Evolutionary conservation across 2,113 vertebrate genomes (phyloP).

Genomic region (Plectropomus leopardus): DNA sequence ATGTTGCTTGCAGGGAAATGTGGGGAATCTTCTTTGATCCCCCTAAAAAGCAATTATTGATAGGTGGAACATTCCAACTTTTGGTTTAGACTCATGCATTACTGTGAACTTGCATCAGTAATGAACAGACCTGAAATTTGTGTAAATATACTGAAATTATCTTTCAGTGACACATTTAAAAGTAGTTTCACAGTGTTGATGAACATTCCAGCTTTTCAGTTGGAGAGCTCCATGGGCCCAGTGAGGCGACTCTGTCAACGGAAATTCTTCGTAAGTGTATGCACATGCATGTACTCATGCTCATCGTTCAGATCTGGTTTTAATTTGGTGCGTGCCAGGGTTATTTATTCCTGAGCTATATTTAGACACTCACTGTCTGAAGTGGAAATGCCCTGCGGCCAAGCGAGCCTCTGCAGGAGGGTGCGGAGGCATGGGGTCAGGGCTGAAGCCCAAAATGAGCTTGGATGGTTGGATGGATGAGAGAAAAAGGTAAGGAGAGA

Average conservation of each 20-base stretch:
- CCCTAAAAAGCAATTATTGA: no score
- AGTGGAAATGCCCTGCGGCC: slow-evolving; percentile 37
- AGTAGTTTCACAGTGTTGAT: neutral
- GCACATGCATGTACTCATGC: neutral
- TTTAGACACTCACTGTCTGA: slow-evolving; percentile 40
- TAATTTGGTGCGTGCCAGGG: slow-evolving; percentile 13
- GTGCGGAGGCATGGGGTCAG: neutral
- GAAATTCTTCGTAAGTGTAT: neutral
- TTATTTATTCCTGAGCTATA: slow-evolving; percentile 18
- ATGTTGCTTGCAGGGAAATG: no score
- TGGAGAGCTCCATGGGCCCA: neutral
- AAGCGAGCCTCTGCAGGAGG: slow-evolving; percentile 30
- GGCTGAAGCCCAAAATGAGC: neutral
- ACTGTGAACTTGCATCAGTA: neutral
- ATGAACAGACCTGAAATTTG: neutral
- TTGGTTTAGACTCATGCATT: no score
- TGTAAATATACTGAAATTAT: neutral
- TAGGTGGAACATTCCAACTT: no score
- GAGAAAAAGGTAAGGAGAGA: neutral
- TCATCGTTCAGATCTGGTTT: slow-evolving; percentile 27
- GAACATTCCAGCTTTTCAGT: neutral
- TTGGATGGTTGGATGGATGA: neutral
- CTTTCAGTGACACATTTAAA: neutral
- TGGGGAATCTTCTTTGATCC: no score
- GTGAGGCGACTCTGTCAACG: neutral